Conservation (phyloP, 2,797 vertebrate genomes). For the Tangara arthus region DNA sequence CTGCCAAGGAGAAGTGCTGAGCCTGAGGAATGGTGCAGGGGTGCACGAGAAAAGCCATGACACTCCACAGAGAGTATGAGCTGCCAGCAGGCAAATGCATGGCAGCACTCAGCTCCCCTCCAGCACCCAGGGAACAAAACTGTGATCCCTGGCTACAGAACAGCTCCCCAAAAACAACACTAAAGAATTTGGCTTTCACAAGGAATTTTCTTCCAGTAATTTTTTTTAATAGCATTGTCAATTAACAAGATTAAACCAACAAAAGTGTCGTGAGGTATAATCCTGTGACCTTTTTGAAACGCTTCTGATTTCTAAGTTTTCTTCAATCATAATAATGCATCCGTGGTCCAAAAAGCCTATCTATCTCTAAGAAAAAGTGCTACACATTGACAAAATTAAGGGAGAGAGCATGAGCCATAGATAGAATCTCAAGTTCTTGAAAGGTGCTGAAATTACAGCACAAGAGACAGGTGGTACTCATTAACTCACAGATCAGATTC, state of each 20-base stretch:
- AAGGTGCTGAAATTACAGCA: slow-evolving; percentile 45
- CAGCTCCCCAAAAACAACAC: neutral
- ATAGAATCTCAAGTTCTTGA: slow-evolving; percentile 31
- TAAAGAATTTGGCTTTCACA: neutral
- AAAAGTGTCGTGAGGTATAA: neutral
- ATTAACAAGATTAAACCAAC: neutral
- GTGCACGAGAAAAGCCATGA: fast-evolving
- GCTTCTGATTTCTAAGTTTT: neutral
- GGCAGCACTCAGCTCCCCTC: neutral
- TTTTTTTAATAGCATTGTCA: neutral
- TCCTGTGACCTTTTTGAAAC: neutral
- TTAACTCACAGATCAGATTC: slow-evolving; percentile 34
- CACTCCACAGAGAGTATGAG: neutral
- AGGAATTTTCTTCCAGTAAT: neutral
- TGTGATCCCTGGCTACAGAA: neutral
- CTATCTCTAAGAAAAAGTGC: neutral
- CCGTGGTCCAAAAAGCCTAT: fast-evolving
- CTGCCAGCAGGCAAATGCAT: neutral
- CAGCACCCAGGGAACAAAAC: neutral
- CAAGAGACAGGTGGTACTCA: slow-evolving; percentile 18
- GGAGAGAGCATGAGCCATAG: neutral
- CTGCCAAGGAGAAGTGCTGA: neutral
- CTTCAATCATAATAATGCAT: neutral
- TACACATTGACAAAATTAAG: neutral
- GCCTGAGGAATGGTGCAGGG: neutral